Conservation (phyloP, 1,140 invertebrate genomes). For the Drosophila pectinifera region DNA sequence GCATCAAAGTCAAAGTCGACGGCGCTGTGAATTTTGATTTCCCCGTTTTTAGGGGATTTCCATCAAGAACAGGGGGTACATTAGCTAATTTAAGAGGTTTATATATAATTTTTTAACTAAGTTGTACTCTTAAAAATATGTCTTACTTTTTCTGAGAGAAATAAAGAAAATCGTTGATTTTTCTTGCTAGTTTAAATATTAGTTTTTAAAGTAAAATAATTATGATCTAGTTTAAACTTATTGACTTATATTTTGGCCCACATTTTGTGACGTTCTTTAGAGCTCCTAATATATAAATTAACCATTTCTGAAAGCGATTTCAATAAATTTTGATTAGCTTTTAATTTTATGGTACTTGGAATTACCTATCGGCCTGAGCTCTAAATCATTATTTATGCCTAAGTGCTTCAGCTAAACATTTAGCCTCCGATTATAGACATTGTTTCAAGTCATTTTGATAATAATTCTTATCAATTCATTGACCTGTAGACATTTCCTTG, state of each 20-base stretch:
- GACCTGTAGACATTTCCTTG: not conserved
- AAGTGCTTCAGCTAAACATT: conserved; percentile 13
- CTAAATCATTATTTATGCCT: conserved; percentile 9
- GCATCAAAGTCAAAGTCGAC: conserved; percentile 79
- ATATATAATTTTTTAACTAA: too few species aligned
- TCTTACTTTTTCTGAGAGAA: too few species aligned
- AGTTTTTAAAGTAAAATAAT: not conserved
- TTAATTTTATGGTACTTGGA: conserved; percentile 3
- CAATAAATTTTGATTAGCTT: conserved; percentile 17
- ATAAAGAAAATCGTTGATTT: too few species aligned
- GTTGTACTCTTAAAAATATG: too few species aligned
- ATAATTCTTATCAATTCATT: conserved; percentile 6
- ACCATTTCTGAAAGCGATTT: conserved; percentile 6
- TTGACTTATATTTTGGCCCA: not conserved
- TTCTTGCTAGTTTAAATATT: too few species aligned
- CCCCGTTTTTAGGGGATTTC: conserved; percentile 37
- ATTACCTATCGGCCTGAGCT: not conserved
- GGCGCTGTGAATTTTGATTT: conserved; percentile 54
- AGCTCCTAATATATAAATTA: not conserved
- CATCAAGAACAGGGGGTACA: conserved; percentile 9
- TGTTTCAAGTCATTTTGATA: conserved; percentile 32
- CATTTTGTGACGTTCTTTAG: not conserved
- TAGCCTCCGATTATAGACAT: not conserved
- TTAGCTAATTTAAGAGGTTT: not conserved
- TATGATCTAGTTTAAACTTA: not conserved